phyloP scores from a whole-genome alignment of 2,113 vertebrate species.

The Tachysurus fulvidraco region DNA sequence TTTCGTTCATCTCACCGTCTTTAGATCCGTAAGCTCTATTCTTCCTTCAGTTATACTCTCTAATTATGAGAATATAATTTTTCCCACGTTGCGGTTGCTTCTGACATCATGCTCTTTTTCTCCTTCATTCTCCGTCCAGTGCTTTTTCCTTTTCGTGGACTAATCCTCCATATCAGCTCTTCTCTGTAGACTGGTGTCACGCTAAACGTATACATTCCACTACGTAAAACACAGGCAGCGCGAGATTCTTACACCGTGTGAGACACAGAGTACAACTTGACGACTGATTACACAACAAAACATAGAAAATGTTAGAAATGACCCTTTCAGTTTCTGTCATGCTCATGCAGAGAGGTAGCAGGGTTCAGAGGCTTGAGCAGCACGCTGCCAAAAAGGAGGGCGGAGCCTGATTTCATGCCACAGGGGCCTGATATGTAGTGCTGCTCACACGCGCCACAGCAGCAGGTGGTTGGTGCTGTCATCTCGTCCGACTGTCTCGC shows the following conservation, averaged over 20 bases:
- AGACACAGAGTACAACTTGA: conserved; percentile 38
- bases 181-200: conserved; percentile 29
- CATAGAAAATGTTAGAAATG: conserved; percentile 46
- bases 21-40: not conserved
- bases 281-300: conserved; percentile 45
- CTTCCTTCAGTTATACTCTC: conserved; percentile 21
- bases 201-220: conserved; percentile 44
- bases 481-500: conserved; percentile 91
- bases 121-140: conserved; percentile 4
- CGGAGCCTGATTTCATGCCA: conserved; percentile 6
- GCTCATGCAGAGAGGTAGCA: conserved; percentile 65
- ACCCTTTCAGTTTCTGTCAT: conserved; percentile 51
- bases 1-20: conserved; percentile 20
- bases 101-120: not conserved
- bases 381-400: conserved; percentile 11
- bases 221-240: conserved; percentile 46
- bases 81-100: not conserved
- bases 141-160: not conserved
- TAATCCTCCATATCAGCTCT: conserved; percentile 1
- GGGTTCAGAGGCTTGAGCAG: conserved; percentile 56
- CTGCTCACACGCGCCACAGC: conserved; percentile 88
- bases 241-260: conserved; percentile 43
- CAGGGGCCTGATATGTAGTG: not conserved
- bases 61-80: not conserved
- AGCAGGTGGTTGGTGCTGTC: conserved; percentile 98